Evolutionary conservation across 2,113 vertebrate species (phyloP), one percentile per base, ranked within the genome.

Genomic region (Salvelinus namaycush): DNA sequence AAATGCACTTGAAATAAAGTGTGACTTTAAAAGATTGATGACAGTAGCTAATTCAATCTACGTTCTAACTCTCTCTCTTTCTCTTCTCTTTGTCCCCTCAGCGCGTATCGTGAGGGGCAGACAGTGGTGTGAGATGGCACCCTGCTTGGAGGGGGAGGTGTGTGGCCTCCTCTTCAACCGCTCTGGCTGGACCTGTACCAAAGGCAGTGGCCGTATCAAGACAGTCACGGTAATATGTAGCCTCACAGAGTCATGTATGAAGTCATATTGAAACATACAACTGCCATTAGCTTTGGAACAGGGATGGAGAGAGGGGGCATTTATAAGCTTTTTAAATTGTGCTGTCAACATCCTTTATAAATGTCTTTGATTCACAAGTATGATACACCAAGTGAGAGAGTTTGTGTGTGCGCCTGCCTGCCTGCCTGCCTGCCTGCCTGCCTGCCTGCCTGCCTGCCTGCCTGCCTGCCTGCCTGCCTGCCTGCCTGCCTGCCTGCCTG

Each of bases 41-140:
- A 4, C 12, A 5, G 11, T 14, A 26, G 0, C 65, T 26, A 5
- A 13, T 67, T 16, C 5, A 67, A 26, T 3, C 8, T 4, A 44
- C 3, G 1, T 70, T 57, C 11, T 44, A 11, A 44, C 7, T 39
- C 1, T 29, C 0, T 72, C 20, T 67, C 39, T 68, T 27, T 64
- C 34, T 71, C 72, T 80, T 14, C 12, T 65, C 70, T 44, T 72
- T 60, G 31, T 72, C 39, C 59, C 54, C 76, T 9, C 89, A 95
- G 94, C 93, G 0, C 91, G 91, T 60, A 93, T 95, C 62, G 92
- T 96, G 81, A 89, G 93, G 73, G 94, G 90, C 84, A 91, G 91
- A 75, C 94, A 95, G 92, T 95, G 94, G 95, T 96, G 95, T 65
- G 94, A 95, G 85, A 96, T 96, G 94, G 86, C 87, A 62, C 94